These are phyloP conservation scores for Idaea biselata DNA, from an alignment of 2,888 invertebrate species.

Conservation along the genomic window DNA sequence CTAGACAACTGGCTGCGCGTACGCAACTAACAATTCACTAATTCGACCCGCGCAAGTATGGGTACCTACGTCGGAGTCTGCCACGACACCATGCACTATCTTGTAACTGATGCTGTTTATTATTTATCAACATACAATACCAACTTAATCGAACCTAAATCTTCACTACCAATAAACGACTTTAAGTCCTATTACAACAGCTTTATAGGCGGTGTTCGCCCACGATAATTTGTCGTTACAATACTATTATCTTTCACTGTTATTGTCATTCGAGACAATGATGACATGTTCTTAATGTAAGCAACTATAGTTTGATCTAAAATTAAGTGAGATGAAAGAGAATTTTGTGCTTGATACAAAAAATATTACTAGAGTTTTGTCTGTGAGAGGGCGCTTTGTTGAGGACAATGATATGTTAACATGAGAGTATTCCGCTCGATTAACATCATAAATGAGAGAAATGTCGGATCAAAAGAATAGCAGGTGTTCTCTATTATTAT, in stretches of 20 bases:
- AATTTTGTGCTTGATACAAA: constrained; percentile 72
- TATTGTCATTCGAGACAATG: constrained; percentile 67
- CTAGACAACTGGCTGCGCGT: constrained; percentile 73
- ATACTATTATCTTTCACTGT: constrained; percentile 37
- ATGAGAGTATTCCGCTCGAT: constrained; percentile 74
- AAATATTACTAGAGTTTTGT: constrained; percentile 75
- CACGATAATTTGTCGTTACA: constrained; percentile 28
- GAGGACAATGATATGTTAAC: constrained; percentile 69
- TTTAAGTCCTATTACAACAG: constrained; percentile 29
- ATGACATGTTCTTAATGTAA: constrained; percentile 75
- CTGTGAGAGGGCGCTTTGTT: constrained; percentile 69
- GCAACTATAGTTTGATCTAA: constrained; percentile 77
- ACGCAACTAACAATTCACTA: constrained; percentile 61
- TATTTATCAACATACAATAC: constrained; percentile 70
- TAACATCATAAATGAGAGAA: constrained; percentile 80
- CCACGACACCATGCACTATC: constrained; percentile 63
- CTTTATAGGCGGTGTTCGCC: constrained; percentile 41
- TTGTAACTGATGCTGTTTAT: constrained; percentile 72
- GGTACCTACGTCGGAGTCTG: constrained; percentile 23
- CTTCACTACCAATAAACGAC: constrained; percentile 27
- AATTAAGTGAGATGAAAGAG: constrained; percentile 78
- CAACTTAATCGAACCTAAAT: constrained; percentile 47
- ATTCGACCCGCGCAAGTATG: constrained; percentile 49
- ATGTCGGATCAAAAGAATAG: constrained; percentile 79
- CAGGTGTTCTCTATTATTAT: constrained; percentile 78